Base-by-base conservation (phyloP, 2,797 vertebrate genomes). In the Sphenopsis melanotis region DNA sequence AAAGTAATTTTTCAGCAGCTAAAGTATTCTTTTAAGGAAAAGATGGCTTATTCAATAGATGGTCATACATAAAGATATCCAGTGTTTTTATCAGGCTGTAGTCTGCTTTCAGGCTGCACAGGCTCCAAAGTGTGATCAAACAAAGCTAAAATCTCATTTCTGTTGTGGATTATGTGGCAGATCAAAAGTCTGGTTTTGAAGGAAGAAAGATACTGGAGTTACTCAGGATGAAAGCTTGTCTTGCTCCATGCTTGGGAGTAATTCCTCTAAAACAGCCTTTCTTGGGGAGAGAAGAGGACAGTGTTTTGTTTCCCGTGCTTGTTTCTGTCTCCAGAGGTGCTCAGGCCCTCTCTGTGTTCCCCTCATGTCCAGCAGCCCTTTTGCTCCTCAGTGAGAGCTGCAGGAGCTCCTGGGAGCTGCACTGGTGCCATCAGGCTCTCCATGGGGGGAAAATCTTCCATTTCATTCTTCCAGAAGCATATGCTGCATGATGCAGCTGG, bases 261-360 rank as follows among this genome's bases (percentile, higher is more conserved):
- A 60, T 27, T 42, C 2, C 30, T 70, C 39, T n/a, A 7, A 11
- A 72, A 59, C 0, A 1, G 1, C 7, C 4, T 21, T 30, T 53
- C n/a, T 5, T 4, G 1, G 2, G 9, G 15, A 39, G 20, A 46
- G 52, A 47, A 17, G 41, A 87, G 36, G 26, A 17, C 44, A 32
- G 0, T 36, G 37, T 36, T 89, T n/a, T 41, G 12, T 20, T 68
- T 44, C 12, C 24, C 2, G 0, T 22, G 30, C 41, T 37, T 60
- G 14, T 53, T 76, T 55, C 3, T 61, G 3, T 37, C 30, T 21
- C 0, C 49, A 52, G 37, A 37, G 29, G 41, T 47, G 34, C 59
- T 53, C 19, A 3, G 20, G 32, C 69, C 57, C 47, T 77, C 11
- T 1, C 81, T 69, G 52, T n/a, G 74, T 15, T 39, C 12, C 53